A percentile compares a stretch with the other conserved stretches of the same genome.
phyloP scores from a whole-genome alignment of 2,113 vertebrate genomes.

The Brachyistius frenatus region DNA sequence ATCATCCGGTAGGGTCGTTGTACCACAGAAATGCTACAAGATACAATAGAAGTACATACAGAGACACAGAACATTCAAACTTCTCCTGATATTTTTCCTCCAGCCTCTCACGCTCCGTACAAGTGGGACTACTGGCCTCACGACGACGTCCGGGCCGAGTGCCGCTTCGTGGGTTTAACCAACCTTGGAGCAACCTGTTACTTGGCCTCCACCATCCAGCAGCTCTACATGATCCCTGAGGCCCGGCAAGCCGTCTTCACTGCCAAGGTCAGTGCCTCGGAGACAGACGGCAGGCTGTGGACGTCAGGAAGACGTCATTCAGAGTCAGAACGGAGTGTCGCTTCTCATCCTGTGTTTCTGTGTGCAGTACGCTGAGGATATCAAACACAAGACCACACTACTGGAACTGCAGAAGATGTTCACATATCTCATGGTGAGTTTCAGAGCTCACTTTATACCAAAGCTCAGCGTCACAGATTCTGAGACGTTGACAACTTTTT shows the following conservation, averaged over 20 bases:
- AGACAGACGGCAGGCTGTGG: not conserved
- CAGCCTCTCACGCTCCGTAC: slow-evolving; percentile 97
- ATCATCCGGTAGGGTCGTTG: too few relatives aligned
- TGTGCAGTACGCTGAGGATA: slow-evolving; percentile 95
- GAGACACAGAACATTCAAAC: not conserved
- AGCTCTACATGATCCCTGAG: slow-evolving; percentile 99
- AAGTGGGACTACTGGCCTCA: slow-evolving; percentile 99
- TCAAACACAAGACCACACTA: slow-evolving; percentile 99
- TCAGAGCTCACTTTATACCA: too few relatives aligned
- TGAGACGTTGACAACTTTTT: too few relatives aligned
- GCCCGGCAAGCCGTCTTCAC: slow-evolving; percentile 98
- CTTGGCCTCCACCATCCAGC: slow-evolving; percentile 98
- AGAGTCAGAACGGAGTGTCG: not conserved
- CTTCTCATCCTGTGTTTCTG: slow-evolving; percentile 32
- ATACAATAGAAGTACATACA: too few relatives aligned
- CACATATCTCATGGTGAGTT: slow-evolving; percentile 96
- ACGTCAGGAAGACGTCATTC: fast-evolving
- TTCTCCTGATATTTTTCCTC: not conserved
- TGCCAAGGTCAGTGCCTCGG: slow-evolving; percentile 88
- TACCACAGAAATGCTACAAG: too few relatives aligned
- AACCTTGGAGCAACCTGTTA: slow-evolving; percentile 99
- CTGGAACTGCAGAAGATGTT: slow-evolving; percentile 99
- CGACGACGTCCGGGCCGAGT: slow-evolving; percentile 96
- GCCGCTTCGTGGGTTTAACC: slow-evolving; percentile 96
- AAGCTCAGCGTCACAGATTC: too few relatives aligned